These are phyloP conservation scores for Furcula furcula DNA, from an alignment of 2,888 invertebrate species.

Conservation along the genomic window DNA sequence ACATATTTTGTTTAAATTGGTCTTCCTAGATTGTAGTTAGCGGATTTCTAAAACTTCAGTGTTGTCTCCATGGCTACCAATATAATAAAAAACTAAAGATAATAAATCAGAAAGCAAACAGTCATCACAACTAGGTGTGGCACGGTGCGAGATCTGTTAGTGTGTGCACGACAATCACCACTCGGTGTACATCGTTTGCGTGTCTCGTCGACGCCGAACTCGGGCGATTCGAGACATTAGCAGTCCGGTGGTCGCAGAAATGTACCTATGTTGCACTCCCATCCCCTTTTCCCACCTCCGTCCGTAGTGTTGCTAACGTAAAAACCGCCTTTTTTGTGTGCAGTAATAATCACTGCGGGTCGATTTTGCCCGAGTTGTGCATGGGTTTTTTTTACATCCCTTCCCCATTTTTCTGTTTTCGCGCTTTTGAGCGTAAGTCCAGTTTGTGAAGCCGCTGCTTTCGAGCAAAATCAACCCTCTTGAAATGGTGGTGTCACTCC, in stretches of 20 bases:
- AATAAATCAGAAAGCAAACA: constrained; percentile 68
- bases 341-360: constrained; percentile 52
- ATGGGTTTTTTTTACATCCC: constrained; percentile 59
- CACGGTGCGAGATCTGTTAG: constrained; percentile 62
- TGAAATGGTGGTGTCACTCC: constrained; percentile 73
- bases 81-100: constrained; percentile 37
- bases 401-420: constrained; percentile 15
- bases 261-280: constrained; percentile 60
- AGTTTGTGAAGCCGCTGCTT: constrained; percentile 49
- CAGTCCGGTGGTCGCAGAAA: constrained; percentile 67
- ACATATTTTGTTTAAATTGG: background rate
- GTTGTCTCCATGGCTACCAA: constrained; percentile 59
- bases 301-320: constrained; percentile 1
- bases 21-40: constrained; percentile 2
- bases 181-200: constrained; percentile 24
- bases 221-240: constrained; percentile 4
- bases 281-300: constrained; percentile 21
- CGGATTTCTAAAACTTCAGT: constrained; percentile 20
- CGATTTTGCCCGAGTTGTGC: constrained; percentile 67
- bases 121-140: constrained; percentile 79
- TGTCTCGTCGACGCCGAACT: constrained; percentile 9
- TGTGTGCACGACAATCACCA: constrained; percentile 53
- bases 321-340: constrained; percentile 40
- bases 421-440: constrained; percentile 41
- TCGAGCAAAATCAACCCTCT: constrained; percentile 78